phyloP scores from a whole-genome alignment of 1,140 invertebrate species.

The Nasonia longicornis region DNA sequence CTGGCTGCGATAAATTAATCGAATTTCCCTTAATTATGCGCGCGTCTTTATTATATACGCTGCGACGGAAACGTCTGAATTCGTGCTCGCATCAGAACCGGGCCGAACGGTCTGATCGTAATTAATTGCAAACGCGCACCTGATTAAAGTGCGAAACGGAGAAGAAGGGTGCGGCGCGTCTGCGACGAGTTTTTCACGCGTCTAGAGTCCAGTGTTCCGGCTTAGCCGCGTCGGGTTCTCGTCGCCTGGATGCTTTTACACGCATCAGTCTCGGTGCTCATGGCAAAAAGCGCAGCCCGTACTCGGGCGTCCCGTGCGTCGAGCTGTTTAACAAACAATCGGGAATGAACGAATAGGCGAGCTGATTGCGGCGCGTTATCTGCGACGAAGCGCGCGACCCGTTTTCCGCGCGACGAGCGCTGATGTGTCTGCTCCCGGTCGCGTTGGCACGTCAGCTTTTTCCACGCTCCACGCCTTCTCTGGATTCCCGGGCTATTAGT shows the following conservation, averaged over 20 bases:
- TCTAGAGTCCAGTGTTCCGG: background rate
- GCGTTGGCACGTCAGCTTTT: background rate
- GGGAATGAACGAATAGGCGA: too few species aligned
- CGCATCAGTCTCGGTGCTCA: background rate
- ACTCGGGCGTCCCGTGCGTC: too few species aligned
- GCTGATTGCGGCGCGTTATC: too few species aligned
- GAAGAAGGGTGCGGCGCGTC: background rate
- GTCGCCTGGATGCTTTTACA: background rate
- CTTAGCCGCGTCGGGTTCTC: background rate
- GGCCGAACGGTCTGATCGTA: too few species aligned
- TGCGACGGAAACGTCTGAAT: too few species aligned
- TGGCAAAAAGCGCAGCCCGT: background rate
- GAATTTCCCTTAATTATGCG: too few species aligned
- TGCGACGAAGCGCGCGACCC: too few species aligned
- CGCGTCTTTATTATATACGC: too few species aligned
- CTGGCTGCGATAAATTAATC: too few species aligned
- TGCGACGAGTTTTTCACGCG: background rate
- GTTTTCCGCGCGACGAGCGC: background rate
- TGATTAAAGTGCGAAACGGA: background rate
- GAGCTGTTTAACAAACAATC: too few species aligned
- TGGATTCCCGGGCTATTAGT: background rate
- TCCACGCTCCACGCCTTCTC: background rate
- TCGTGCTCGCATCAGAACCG: too few species aligned
- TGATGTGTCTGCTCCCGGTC: background rate
- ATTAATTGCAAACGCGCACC: too few species aligned